These are phyloP conservation scores for Acanthiza pusilla DNA, from an alignment of 2,797 vertebrate genomes.

Conservation along the genomic window DNA sequence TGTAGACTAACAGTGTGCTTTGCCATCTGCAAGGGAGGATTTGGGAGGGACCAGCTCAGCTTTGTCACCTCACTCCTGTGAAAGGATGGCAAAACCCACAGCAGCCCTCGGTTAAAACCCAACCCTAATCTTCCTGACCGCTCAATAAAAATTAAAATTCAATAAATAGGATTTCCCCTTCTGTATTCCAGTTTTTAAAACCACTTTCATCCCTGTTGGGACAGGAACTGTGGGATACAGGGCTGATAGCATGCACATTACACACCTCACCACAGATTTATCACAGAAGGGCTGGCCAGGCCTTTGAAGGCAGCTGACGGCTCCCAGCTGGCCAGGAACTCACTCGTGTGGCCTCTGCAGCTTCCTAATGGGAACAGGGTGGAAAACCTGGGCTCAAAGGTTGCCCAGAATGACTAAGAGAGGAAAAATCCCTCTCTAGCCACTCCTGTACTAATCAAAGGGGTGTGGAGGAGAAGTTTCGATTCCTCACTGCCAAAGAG, in stretches of 20 bases:
- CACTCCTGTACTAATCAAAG: conserved; percentile 57
- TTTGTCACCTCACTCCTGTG: neutral
- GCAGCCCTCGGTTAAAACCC: neutral
- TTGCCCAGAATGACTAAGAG: conserved; percentile 24
- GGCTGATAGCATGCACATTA: neutral
- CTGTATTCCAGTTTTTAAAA: neutral
- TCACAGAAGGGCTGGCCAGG: neutral
- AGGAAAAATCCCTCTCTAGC: conserved; percentile 46
- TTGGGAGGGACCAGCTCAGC: neutral
- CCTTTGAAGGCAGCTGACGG: neutral
- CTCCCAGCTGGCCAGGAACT: conserved; percentile 8
- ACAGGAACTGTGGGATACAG: neutral
- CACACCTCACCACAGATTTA: neutral
- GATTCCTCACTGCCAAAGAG: neutral
- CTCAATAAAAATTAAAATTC: neutral
- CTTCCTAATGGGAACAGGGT: neutral
- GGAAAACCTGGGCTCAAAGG: conserved; percentile 46
- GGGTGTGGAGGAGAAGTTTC: conserved; percentile 41
- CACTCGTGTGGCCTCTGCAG: neutral
- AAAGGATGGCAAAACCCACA: neutral
- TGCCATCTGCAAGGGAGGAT: neutral
- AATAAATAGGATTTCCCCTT: neutral
- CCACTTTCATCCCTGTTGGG: neutral
- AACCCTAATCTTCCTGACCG: neutral
- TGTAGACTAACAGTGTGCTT: neutral